A percentile compares a stretch with the other conserved stretches of the same genome.
Conservation (phyloP, 2,797 vertebrate genomes). For the Silurus aristotelis region DNA sequence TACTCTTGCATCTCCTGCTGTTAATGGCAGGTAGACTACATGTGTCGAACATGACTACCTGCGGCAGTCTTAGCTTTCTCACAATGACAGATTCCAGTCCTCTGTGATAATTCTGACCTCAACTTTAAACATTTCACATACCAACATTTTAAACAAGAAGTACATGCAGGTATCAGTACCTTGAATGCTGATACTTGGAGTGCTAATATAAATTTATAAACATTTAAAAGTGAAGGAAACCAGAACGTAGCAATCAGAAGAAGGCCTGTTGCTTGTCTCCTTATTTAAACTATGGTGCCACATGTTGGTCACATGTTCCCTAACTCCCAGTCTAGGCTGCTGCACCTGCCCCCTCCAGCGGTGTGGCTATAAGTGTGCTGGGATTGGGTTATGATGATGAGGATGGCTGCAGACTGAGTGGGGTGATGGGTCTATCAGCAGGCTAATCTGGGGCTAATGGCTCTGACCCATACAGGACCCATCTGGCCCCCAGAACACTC, state of each 20-base stretch:
- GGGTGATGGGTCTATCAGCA: conserved; percentile 73
- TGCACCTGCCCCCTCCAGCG: conserved; percentile 20
- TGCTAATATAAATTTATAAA: too few relatives aligned
- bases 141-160: background rate
- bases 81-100: conserved; percentile 45
- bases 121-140: conserved; percentile 25
- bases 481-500: conserved; percentile 75
- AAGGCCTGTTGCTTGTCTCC: conserved; percentile 4
- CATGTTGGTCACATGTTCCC: conserved; percentile 33
- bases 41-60: conserved; percentile 54
- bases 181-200: background rate
- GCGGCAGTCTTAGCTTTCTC: conserved; percentile 44
- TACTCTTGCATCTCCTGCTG: conserved; percentile 57
- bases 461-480: conserved; percentile 80
- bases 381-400: conserved; percentile 76
- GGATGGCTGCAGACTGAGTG: conserved; percentile 67
- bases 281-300: conserved; percentile 19
- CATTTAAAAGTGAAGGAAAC: background rate
- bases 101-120: conserved; percentile 33
- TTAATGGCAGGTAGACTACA: conserved; percentile 54
- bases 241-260: conserved; percentile 10
- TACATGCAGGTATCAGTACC: background rate
- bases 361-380: conserved; percentile 46
- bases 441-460: conserved; percentile 81
- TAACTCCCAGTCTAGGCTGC: conserved; percentile 15